A percentile compares a stretch with the other conserved stretches of the same genome.
Evolutionary conservation across 1,140 invertebrate species (phyloP).

Genomic region (Phocides pigmalion): DNA sequence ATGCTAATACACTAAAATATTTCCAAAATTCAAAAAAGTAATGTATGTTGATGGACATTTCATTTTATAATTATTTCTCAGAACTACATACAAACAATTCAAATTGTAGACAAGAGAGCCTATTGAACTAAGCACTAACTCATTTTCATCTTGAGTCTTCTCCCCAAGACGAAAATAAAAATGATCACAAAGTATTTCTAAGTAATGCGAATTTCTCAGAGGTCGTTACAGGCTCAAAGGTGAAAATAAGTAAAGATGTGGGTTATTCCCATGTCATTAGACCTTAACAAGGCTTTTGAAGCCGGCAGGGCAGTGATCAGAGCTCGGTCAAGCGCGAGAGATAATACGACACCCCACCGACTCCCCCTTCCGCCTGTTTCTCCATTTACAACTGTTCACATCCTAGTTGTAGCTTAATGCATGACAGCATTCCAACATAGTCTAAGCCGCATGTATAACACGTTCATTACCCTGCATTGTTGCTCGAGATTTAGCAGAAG

Average conservation of each 20-base stretch:
- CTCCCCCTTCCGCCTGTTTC: constrained; percentile 19
- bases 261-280: constrained; percentile 70
- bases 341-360: constrained; percentile 57
- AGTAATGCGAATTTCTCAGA: not conserved
- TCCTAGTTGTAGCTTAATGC: constrained; percentile 28
- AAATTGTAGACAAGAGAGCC: no score
- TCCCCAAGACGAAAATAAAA: no score
- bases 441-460: constrained; percentile 5
- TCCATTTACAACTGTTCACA: constrained; percentile 25
- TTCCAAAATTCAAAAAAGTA: no score
- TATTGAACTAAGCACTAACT: no score
- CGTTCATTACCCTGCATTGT: constrained; percentile 3
- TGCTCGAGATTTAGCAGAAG: not conserved
- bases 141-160: no score
- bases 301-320: constrained; percentile 65
- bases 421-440: constrained; percentile 20
- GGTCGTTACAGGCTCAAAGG: constrained; percentile 39
- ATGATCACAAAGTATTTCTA: not conserved
- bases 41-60: no score
- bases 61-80: no score
- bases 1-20: no score
- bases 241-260: constrained; percentile 62
- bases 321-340: constrained; percentile 76
- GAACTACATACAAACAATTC: no score
- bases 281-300: constrained; percentile 72